phyloP scores from a whole-genome alignment of 2,797 vertebrate species.

The Phylloscopus collybita region DNA sequence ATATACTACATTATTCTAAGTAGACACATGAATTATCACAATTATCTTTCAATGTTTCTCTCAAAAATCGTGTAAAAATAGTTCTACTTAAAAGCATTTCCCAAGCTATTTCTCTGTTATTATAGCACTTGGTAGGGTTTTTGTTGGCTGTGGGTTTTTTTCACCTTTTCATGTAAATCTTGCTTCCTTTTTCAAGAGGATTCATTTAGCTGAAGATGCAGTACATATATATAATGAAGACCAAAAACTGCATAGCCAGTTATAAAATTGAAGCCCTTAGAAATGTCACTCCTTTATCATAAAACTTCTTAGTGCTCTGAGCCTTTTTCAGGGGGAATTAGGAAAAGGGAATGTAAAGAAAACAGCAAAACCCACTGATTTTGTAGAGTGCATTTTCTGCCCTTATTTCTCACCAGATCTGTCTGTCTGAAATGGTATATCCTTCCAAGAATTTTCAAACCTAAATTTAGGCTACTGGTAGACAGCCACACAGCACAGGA shows the following conservation, averaged over 20 bases:
- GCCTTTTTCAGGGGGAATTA: neutral
- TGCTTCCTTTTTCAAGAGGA: neutral
- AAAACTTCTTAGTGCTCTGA: neutral
- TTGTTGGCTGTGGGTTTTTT: neutral
- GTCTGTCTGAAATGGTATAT: neutral
- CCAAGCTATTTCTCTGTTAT: neutral
- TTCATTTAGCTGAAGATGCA: neutral
- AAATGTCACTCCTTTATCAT: neutral
- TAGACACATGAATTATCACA: neutral
- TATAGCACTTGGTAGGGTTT: neutral
- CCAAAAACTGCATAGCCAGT: neutral
- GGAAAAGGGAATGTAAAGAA: neutral
- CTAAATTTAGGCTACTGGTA: neutral
- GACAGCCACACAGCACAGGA: neutral
- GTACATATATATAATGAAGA: neutral
- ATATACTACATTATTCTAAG: neutral
- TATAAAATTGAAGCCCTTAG: neutral
- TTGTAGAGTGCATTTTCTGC: neutral
- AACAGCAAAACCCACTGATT: accelerated
- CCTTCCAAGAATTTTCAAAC: neutral
- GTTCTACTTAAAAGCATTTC: neutral
- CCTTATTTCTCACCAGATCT: neutral
- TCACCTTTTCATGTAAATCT: neutral
- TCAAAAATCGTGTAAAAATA: neutral
- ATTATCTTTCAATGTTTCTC: neutral